Percentiles rank a stretch among this genome's conserved stretches.
Evolutionary conservation across 92 coral and sea anemone species (phyloP).

Genomic region (Metridium senile): DNA sequence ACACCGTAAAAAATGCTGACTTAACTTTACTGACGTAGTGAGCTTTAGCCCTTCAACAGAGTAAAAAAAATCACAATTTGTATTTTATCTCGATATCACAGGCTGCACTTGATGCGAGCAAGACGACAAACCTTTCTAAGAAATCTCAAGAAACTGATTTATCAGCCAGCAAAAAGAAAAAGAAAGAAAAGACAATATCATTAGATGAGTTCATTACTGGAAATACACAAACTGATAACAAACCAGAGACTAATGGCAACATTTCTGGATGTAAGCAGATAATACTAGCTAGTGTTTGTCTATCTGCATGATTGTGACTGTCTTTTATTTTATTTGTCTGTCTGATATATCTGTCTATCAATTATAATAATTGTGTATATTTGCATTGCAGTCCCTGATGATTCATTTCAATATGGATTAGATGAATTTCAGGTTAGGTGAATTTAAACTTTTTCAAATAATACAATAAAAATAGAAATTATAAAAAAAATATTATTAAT

Average conservation of each 20-base stretch:
- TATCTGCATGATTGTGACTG: not conserved
- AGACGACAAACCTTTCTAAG: not conserved
- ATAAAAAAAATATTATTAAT: too few species aligned
- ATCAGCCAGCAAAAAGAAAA: constrained; percentile 45
- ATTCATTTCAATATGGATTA: constrained; percentile 5
- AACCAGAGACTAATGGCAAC: constrained; percentile 26
- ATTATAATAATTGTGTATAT: too few species aligned
- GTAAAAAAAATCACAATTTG: too few species aligned
- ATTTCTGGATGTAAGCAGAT: constrained; percentile 12
- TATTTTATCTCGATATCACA: not conserved
- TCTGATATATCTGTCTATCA: not conserved
- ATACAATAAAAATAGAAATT: too few species aligned
- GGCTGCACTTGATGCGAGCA: constrained; percentile 19
- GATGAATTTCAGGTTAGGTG: constrained; percentile 20
- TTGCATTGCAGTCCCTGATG: not conserved
- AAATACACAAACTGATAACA: constrained; percentile 7
- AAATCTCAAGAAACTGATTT: not conserved
- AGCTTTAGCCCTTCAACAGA: too few species aligned
- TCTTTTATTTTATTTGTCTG: not conserved
- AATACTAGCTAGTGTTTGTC: too few species aligned
- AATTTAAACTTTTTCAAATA: too few species aligned
- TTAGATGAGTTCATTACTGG: constrained; percentile 73
- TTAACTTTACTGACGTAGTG: too few species aligned
- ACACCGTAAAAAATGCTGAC: too few species aligned
- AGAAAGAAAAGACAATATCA: constrained; percentile 71